Evolutionary conservation across 2,113 vertebrate genomes (phyloP).

Genomic region (Axis porcinus): DNA sequence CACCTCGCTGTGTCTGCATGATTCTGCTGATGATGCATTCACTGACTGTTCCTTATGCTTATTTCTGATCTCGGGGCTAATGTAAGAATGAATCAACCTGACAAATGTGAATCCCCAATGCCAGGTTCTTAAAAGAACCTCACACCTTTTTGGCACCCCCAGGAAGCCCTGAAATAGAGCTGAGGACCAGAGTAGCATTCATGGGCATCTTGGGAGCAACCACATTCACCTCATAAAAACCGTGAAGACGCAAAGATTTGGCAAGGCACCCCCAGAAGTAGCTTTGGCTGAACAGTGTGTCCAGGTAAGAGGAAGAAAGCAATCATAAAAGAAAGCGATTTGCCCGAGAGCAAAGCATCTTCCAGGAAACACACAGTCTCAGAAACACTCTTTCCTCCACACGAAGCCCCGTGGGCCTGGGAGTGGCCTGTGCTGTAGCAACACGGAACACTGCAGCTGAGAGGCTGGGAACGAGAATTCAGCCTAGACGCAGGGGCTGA

Average conservation of each 20-base stretch:
- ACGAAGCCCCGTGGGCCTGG: background rate
- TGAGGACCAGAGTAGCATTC: background rate
- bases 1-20: accelerated
- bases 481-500: background rate
- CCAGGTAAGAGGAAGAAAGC: background rate
- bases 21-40: background rate
- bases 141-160: background rate
- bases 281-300: background rate
- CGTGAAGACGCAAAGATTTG: background rate
- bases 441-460: background rate
- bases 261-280: background rate
- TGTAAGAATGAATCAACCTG: background rate
- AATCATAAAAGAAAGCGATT: background rate
- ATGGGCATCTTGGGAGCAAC: background rate
- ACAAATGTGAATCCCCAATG: background rate
- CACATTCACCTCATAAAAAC: background rate
- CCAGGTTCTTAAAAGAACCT: background rate
- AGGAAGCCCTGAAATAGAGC: background rate
- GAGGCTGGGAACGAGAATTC: background rate
- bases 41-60: background rate
- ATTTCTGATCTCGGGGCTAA: background rate
- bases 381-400: background rate
- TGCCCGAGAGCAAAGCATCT: background rate
- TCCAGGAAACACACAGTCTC: background rate
- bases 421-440: accelerated